Evolutionary conservation across 1,140 invertebrate genomes (phyloP), one percentile per base, ranked within the genome.

Genomic region (Halesus radiatus): DNA sequence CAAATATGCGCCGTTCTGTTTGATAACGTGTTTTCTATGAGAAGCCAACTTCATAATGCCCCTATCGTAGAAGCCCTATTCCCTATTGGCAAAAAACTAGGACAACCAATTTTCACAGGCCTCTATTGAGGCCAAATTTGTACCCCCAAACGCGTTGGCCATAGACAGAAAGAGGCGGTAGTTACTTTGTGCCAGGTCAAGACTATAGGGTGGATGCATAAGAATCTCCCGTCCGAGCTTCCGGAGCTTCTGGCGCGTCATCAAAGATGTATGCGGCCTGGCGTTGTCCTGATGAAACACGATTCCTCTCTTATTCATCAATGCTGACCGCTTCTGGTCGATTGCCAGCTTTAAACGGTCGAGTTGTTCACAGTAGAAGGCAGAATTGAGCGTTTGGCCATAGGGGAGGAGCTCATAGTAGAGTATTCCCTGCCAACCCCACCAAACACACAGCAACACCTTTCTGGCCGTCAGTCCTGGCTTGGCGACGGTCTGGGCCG

Each of bases 81-180:
- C 58, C 58, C 58, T 62, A 62, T 62, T 62, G 58, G 58, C 58
- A 62, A 62, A 62, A 62, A 62, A 62, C 58, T 62, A 3, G 18
- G 58, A 62, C 58, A 62, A 62, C 58, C 58, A 62, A 62, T 62
- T 62, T 62, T 62, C 58, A 62, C 58, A 62, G 58, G 58, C 58
- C 58, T 62, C 58, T 62, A 20, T 62, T 62, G 58, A 62, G 58
- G 58, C 58, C 58, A 62, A 62, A 62, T 62, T 62, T 62, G 22
- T 62, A 62, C 22, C 58, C 58, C n/a, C 58, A 62, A 62, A 16
- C 58, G 58, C 58, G 58, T 62, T 62, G 58, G 22, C 58, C 58
- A 62, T 62, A 62, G 58, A 4, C 58, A 62, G 58, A 5, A 29
- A 29, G 2, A 29, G 26, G 26, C 2, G 2, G 26, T 29, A 29